A percentile compares a stretch with the other conserved stretches of the same genome.
These are phyloP conservation scores for Nansenia antarctica DNA, from an alignment of 2,113 vertebrate genomes.

Conservation along the genomic window DNA sequence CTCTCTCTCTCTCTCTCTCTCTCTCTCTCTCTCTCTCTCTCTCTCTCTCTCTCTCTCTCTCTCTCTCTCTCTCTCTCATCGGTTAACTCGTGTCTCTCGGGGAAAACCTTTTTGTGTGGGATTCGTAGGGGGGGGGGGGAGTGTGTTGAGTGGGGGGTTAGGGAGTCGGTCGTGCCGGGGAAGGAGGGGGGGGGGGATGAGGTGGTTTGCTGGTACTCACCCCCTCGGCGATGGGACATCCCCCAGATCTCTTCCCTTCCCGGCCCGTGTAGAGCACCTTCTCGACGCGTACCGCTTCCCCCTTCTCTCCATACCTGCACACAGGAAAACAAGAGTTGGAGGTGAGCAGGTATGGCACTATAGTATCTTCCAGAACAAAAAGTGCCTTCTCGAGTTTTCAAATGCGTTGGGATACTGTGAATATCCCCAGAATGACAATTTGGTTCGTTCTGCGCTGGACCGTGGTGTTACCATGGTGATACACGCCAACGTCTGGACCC, in stretches of 20 bases:
- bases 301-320: constrained; percentile 91
- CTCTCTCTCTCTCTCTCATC: no score
- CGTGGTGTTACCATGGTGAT: no score
- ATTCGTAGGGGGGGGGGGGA: no score
- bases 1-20: no score
- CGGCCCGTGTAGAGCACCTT: constrained; percentile 94
- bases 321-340: constrained; percentile 6
- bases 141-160: background rate
- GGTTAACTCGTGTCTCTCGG: background rate
- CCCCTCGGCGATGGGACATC: constrained; percentile 99
- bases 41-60: no score
- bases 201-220: constrained; percentile 76
- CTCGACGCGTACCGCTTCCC: constrained; percentile 92
- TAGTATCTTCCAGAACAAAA: no score
- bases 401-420: no score
- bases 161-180: background rate
- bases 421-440: no score
- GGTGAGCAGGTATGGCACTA: no score
- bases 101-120: no score
- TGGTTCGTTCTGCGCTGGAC: background rate
- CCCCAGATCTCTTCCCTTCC: constrained; percentile 96
- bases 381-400: no score
- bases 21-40: no score
- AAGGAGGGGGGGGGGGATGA: background rate
- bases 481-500: background rate